These are phyloP conservation scores for Tenthredo notha DNA, from an alignment of 2,888 invertebrate genomes.

Conservation along the genomic window DNA sequence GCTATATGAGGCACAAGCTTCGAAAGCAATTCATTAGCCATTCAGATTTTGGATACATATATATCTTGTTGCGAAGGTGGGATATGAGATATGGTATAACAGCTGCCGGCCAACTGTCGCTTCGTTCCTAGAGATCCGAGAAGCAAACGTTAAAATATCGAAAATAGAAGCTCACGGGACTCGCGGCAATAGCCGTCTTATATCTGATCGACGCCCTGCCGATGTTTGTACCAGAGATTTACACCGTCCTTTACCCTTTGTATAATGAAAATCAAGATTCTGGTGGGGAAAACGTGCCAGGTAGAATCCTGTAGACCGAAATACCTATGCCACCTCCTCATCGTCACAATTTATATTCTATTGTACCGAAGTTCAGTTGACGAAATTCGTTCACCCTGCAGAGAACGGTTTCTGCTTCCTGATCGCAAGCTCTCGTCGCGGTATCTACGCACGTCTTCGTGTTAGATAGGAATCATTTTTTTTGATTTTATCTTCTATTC, in stretches of 20 bases:
- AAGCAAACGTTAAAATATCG: slow-evolving; percentile 47
- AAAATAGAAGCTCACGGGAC: slow-evolving; percentile 41
- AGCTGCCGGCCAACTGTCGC: slow-evolving; percentile 51
- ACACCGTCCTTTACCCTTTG: slow-evolving; percentile 33
- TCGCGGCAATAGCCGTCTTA: background rate
- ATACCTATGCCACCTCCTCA: background rate
- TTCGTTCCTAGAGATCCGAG: slow-evolving; percentile 34
- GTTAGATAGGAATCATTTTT: no score
- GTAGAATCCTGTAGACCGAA: background rate
- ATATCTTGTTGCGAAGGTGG: slow-evolving; percentile 39
- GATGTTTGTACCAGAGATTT: background rate
- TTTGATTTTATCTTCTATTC: no score
- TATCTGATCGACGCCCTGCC: slow-evolving; percentile 10
- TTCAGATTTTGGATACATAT: background rate
- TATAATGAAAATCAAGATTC: background rate
- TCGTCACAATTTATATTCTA: background rate
- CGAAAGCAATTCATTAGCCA: background rate
- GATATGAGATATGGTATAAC: slow-evolving; percentile 43
- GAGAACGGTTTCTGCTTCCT: background rate
- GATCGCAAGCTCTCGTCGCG: background rate
- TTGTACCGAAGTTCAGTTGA: slow-evolving; percentile 1
- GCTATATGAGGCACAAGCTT: background rate
- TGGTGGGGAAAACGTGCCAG: background rate
- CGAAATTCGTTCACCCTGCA: background rate
- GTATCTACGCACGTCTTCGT: no score